phyloP scores from a whole-genome alignment of 2,113 vertebrate genomes.

The Chelonoidis abingdonii region DNA sequence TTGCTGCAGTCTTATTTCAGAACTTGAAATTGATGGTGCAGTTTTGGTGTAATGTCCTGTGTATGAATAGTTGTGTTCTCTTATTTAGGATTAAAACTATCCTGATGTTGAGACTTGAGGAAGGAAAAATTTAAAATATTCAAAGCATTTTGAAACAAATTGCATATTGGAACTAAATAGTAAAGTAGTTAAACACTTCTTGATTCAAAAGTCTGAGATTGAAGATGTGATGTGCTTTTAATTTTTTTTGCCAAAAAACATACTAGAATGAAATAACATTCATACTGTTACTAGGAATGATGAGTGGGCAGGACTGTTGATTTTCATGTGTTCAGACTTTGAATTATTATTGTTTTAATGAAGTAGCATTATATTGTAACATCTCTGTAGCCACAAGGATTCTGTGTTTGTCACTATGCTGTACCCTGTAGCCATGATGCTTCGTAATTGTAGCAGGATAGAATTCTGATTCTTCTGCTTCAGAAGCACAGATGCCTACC shows the following conservation, averaged over 20 bases:
- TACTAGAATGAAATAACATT: neutral
- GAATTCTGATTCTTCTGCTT: neutral
- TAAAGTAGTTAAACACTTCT: neutral
- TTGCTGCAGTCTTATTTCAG: neutral
- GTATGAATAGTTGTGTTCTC: neutral
- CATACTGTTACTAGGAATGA: neutral
- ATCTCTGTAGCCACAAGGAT: neutral
- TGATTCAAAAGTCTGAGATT: neutral
- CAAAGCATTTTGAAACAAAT: neutral
- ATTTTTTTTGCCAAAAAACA: neutral
- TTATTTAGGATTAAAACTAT: neutral
- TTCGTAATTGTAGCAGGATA: neutral
- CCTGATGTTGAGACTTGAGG: neutral
- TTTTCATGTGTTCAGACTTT: neutral
- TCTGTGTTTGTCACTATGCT: neutral
- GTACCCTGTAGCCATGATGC: neutral
- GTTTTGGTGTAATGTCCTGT: neutral
- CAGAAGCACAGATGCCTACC: neutral
- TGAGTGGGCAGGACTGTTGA: accelerated
- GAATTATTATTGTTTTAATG: neutral
- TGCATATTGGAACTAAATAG: neutral
- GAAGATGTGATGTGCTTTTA: neutral
- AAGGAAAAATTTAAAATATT: neutral
- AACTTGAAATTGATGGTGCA: neutral
- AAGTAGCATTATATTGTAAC: neutral